These are phyloP conservation scores for Graptemys geographica DNA, from an alignment of 2,797 vertebrate genomes.

Conservation along the genomic window DNA sequence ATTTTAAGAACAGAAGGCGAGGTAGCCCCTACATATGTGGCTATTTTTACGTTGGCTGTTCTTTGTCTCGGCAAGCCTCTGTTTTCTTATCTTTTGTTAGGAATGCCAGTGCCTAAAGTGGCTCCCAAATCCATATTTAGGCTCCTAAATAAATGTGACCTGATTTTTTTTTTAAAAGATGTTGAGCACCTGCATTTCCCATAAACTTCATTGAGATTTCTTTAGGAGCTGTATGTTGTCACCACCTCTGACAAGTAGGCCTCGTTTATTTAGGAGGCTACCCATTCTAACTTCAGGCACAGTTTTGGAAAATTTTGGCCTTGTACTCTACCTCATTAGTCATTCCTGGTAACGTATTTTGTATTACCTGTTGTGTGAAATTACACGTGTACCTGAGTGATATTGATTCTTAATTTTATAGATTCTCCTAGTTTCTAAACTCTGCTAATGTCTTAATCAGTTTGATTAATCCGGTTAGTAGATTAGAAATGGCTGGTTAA, in stretches of 20 bases:
- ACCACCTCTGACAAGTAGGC: background rate
- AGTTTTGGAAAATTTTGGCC: background rate
- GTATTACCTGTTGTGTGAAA: background rate
- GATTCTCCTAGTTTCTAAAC: background rate
- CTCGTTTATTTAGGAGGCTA: too few species aligned
- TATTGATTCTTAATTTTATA: background rate
- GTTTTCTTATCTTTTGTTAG: background rate
- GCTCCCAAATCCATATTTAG: background rate
- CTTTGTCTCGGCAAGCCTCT: background rate
- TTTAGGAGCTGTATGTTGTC: background rate
- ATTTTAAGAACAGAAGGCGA: background rate
- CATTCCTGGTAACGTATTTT: background rate
- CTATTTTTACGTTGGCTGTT: background rate
- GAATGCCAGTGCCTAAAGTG: background rate
- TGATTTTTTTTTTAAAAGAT: background rate
- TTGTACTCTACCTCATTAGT: background rate
- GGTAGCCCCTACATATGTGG: background rate
- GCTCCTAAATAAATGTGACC: background rate
- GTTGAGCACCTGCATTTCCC: background rate
- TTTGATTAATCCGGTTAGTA: background rate
- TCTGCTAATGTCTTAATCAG: rapidly evolving
- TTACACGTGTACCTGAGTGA: background rate
- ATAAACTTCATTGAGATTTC: background rate
- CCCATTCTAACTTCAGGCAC: background rate
- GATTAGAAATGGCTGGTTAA: background rate